Evolutionary conservation across 1,140 invertebrate genomes (phyloP), one percentile per base, ranked within the genome.

Genomic region (Drosophila nikananu): DNA sequence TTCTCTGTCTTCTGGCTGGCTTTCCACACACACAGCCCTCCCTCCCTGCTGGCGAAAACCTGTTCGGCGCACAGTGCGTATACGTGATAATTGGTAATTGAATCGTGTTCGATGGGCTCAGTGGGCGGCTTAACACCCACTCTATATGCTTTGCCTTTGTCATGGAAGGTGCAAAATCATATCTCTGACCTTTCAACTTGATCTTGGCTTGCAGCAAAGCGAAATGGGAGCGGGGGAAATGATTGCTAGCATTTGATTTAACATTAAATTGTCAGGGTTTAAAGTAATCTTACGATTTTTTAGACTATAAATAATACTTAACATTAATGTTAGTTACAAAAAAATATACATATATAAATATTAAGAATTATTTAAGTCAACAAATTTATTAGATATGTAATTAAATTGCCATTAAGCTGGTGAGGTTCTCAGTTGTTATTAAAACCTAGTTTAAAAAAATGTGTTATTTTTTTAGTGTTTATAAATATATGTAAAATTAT

Each of bases 81-180:
- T 87, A 83, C 80, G 58, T 77, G 83, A 87, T 89, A 70, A 73
- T 46, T 62, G 49, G 54, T 55, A 55, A 51, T 52, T 77, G 42
- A 42, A 41, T 67, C 37, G 39, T 39, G 55, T 32, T 30, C 35
- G 7, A 5, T 49, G 35, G 66, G 55, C 58, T 52, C 44, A 4
- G 77, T 39, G 77, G 51, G 39, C 60, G 63, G 13, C 21, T 21
- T 25, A 4, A n/a, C 63, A 19, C 57, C 39, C 62, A 32, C 61
- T 19, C 30, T n/a, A 9, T 35, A 15, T 25, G 58, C 57, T 35
- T 12, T 15, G 32, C 39, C 15, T 10, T n/a, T 23, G 37, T n/a
- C 54, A 39, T 23, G 5, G 9, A 25, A 55, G 54, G 54, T 39
- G 35, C 35, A 55, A 55, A 37, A 23, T 37, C 54, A 39, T 55